Conservation (phyloP, 2,797 vertebrate genomes). For the Columba guinea region DNA sequence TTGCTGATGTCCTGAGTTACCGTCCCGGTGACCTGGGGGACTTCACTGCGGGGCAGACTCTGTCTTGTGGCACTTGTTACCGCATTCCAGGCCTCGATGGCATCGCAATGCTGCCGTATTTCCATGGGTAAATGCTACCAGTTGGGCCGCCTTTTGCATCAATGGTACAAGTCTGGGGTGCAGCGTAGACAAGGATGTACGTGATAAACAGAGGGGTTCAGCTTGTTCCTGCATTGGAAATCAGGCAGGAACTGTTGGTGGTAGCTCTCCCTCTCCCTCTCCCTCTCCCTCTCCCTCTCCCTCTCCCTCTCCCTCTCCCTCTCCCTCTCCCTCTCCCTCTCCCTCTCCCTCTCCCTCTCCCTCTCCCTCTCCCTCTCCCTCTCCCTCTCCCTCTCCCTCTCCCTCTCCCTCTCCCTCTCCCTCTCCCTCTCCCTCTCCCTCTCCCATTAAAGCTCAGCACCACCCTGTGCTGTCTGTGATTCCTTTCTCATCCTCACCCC, state of each 20-base stretch:
- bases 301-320: no score
- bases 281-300: no score
- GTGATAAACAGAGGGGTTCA: neutral
- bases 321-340: no score
- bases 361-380: no score
- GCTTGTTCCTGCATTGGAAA: neutral
- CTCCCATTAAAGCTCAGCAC: neutral
- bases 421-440: no score
- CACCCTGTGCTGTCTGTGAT: neutral
- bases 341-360: no score
- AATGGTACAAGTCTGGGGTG: accelerated
- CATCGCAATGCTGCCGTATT: accelerated
- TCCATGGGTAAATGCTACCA: accelerated
- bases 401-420: no score
- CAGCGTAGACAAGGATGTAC: accelerated
- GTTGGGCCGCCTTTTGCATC: neutral
- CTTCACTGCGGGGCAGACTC: accelerated
- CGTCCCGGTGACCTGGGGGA: neutral
- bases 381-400: no score
- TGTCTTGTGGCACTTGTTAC: neutral
- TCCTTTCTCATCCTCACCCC: neutral
- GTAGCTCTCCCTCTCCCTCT: no score
- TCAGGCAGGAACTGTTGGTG: neutral
- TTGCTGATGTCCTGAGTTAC: neutral
- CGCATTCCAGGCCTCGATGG: accelerated